Evolutionary conservation across 2,113 vertebrate genomes (phyloP).

Genomic region (Xiphorhynchus elegans): DNA sequence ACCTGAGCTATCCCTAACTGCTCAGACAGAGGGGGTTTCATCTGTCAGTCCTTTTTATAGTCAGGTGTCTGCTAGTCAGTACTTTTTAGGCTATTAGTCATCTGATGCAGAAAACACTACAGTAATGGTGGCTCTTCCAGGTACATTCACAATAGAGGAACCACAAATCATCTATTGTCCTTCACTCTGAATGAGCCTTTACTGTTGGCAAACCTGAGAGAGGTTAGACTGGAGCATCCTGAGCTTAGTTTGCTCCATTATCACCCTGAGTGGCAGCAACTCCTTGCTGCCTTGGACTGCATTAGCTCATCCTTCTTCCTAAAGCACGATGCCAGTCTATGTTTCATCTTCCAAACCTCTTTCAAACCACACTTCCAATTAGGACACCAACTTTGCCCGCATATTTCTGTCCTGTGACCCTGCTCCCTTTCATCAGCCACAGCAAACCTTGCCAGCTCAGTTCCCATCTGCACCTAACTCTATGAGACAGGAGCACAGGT

Average conservation of each 20-base stretch:
- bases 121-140: neutral
- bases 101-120: neutral
- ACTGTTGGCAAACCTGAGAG: neutral
- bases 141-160: neutral
- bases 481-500: neutral
- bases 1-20: neutral
- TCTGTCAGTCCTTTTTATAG: neutral
- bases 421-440: neutral
- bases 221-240: neutral
- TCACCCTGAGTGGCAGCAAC: neutral
- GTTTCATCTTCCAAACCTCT: neutral
- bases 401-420: neutral
- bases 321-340: neutral
- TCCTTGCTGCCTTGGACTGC: neutral
- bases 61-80: neutral
- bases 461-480: neutral
- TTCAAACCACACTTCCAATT: accelerated
- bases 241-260: neutral
- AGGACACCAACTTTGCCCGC: neutral
- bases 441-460: neutral
- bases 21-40: neutral
- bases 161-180: neutral
- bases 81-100: neutral
- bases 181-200: neutral
- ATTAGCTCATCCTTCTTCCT: neutral